phyloP scores from a whole-genome alignment of 2,797 vertebrate species.

The Halcyon leucocephala region DNA sequence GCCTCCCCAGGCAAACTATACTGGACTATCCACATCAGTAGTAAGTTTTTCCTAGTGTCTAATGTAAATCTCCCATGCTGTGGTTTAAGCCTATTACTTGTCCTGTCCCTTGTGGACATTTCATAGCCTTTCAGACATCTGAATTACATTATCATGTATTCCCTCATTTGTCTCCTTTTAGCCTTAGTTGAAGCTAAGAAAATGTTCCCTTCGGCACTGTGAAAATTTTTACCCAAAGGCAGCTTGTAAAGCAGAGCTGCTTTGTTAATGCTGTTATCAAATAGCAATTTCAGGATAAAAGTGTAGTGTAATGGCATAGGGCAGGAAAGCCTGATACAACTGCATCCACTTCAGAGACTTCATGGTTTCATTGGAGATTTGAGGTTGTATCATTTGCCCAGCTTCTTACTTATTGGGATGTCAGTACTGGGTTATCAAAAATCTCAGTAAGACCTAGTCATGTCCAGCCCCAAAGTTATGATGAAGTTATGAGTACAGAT shows the following conservation, averaged over 20 bases:
- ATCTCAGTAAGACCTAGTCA: not conserved
- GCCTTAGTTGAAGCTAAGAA: slow-evolving; percentile 10
- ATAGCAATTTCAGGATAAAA: slow-evolving; percentile 16
- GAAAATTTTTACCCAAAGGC: slow-evolving; percentile 30
- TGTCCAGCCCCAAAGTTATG: not conserved
- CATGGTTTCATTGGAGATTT: not conserved
- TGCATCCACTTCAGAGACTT: not conserved
- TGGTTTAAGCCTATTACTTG: slow-evolving; percentile 52
- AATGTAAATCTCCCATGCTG: not conserved
- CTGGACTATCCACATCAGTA: slow-evolving; percentile 3
- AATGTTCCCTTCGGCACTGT: slow-evolving; percentile 17
- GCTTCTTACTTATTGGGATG: not conserved
- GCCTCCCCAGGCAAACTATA: not conserved
- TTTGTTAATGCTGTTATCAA: slow-evolving; percentile 38
- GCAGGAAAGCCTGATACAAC: not conserved
- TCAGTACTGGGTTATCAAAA: not conserved
- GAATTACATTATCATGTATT: slow-evolving; percentile 13
- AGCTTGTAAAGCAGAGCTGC: not conserved
- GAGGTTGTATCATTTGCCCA: not conserved
- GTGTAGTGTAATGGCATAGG: not conserved
- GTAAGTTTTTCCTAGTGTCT: slow-evolving; percentile 34
- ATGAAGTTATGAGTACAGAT: not conserved
- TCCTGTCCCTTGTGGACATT: slow-evolving; percentile 51
- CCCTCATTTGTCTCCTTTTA: not conserved
- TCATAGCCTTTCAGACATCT: slow-evolving; percentile 28